Base-by-base conservation (phyloP, 2,797 vertebrate genomes). In the Sparidentex hasta region DNA sequence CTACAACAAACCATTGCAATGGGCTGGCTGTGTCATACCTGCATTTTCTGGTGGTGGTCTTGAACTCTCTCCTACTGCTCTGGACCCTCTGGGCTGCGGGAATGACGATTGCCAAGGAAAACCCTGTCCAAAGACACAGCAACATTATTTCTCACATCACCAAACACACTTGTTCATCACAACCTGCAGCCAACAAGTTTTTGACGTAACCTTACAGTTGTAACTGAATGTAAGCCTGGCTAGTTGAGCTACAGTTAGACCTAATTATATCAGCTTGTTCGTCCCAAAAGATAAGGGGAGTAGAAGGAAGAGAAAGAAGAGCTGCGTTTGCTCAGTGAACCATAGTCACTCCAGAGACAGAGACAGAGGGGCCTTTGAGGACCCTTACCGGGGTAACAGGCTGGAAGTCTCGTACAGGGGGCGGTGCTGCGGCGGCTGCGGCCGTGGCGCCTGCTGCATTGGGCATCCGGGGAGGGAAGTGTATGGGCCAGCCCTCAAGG, bases 401-500 rank as follows among this genome's bases (percentile, higher is more conserved):
- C 74, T 95, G 96, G 68, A 97, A 97, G 92, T 97, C 97, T 88
- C 95, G 93, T 78, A 94, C 93, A 25, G 93, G 97, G 81, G 65
- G 97, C 90, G 94, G 94, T 55, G 94, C 92, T 0, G 90, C 88
- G 48, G 93, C 65, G 88, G 92, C 90, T 50, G 94, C 90, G 0
- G 87, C 88, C 70, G 93, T 52, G 91, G 93, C 90, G 92, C 68
- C 14, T 81, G 90, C 91, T 87, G 92, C 90, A 87, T 94, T 95
- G 86, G 95, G 93, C 91, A 97, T 94, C 83, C 96, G 89, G 4
- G 97, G 97, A 0, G 97, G 97, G 90, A 98, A 98, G 85, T 96
- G 96, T 92, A 97, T 90, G 91, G 97, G 96, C 97, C 98, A 98
- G 74, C 97, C 97, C 0, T 99, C 97, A 0, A 93, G 97, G 86